Base-by-base conservation (phyloP, 2,888 invertebrate genomes). In the Pachymerium ferrugineum region DNA sequence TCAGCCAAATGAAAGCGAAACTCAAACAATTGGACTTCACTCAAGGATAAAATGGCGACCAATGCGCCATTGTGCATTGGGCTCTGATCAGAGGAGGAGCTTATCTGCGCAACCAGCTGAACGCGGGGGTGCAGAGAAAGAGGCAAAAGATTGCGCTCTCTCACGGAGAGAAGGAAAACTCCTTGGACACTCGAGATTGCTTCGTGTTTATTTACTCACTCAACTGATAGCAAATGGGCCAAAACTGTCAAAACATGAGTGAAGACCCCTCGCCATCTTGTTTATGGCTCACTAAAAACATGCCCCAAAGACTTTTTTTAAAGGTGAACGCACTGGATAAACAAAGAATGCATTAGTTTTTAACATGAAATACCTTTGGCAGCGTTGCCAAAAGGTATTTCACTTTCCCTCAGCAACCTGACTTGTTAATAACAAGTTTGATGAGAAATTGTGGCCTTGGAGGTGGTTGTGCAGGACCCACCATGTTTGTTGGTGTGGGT, bases 41-140 rank as follows among this genome's bases (percentile, higher is more conserved):
- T 54, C 47, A 54, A 54, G 47, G 47, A 54, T 54, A 54, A 54
- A 54, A 54, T 54, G 47, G 47, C 47, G 47, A 19, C 47, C 47
- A 19, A 54, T 22, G 47, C 19, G 16, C 47, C 47, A 54, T 54
- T 54, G 47, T 54, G 47, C 47, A 19, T 54, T 54, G 38, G 38
- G 14, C 38, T 38, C 14, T 38, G 38, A 38, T 12, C 38, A 16
- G 38, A 38, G 16, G 47, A n/a, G 47, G n/a, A 22, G 47, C 47
- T 54, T 54, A 54, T 54, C 47, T 54, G 47, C 47, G 14, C 47
- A 54, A 19, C 47, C 47, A 54, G 47, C 47, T 54, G 47, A 54
- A 54, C 47, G 22, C 19, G 22, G 22, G 19, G 16, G 19, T 1
- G 10, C 8, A 54, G 47, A 54, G 47, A 54, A 10, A 54, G 47